Conservation (phyloP, 2,888 invertebrate species). For the Philaethria dido region DNA sequence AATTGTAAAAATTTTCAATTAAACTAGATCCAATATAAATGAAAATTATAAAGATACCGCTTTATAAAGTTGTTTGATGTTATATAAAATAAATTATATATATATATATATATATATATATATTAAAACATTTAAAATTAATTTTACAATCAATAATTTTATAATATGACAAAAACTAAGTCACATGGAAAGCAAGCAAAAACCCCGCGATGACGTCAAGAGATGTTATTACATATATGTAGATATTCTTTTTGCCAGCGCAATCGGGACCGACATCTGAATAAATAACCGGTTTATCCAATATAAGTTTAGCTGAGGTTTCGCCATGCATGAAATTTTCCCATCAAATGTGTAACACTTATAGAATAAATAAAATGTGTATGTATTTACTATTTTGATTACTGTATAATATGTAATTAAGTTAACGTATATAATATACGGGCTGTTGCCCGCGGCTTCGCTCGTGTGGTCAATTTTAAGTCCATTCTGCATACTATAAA, state of each 20-base stretch:
- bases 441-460: too few relatives aligned
- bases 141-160: not conserved
- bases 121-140: too few relatives aligned
- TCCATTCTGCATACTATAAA: too few relatives aligned
- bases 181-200: not conserved
- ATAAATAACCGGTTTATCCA: constrained; percentile 31
- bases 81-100: too few relatives aligned
- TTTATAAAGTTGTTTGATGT: too few relatives aligned
- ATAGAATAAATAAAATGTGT: constrained; percentile 1
- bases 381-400: not conserved
- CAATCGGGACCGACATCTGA: constrained; percentile 24
- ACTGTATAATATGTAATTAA: too few relatives aligned
- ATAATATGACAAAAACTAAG: not conserved
- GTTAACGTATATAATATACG: too few relatives aligned
- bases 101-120: too few relatives aligned
- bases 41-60: too few relatives aligned
- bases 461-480: too few relatives aligned
- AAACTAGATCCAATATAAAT: too few relatives aligned
- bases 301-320: constrained; percentile 28
- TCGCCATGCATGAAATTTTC: constrained; percentile 14
- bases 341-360: not conserved
- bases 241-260: constrained; percentile 28
- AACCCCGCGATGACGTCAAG: constrained; percentile 2
- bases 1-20: too few relatives aligned
- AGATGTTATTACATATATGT: constrained; percentile 13